Base-by-base conservation (phyloP, 2,113 vertebrate species). In the Neodontobutis hainanensis region DNA sequence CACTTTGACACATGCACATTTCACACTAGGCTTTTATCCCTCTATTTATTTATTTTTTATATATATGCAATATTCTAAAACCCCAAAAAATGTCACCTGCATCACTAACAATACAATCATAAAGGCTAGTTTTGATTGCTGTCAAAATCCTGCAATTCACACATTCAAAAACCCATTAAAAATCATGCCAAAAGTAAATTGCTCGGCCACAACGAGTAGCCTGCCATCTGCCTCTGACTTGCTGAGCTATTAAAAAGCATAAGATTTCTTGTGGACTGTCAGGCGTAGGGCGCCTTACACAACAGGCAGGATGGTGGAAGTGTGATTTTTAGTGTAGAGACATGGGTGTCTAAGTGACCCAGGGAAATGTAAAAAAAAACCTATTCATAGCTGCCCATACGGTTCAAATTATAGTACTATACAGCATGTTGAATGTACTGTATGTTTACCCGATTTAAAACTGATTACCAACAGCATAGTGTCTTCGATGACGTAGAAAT, bases 131-230 rank as follows among this genome's bases (percentile, higher is more conserved):
- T 38, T 55, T 38, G 11, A 55, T 32, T 36, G 35, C 52, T 8
- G 83, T 73, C 52, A 87, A 80, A 78, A 73, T 47, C 78, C 75
- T 52, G 66, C 78, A 73, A 77, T 71, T 81, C 66, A 66, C 67
- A 78, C 70, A 79, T 82, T 85, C 77, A 58, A 82, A 89, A 55
- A 77, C 72, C 76, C 72, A 78, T 88, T 87, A 85, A 83, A 74
- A 75, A 77, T 53, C 73, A 73, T 48, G 74, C 63, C 66, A 78
- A 60, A 47, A 82, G 67, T 66, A 81, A 87, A 88, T 86, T 82
- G 79, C 65, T 75, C 59, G 10, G 53, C 65, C 70, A 82, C 75
- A 79, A 61, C 82, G 70, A 70, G 16, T 77, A 63, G 76, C 68
- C 80, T 50, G 58, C 56, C 56, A 27, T 44, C 8, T 8, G 61